Conservation (phyloP, 2,888 invertebrate species). For the Drosophila siamana region DNA sequence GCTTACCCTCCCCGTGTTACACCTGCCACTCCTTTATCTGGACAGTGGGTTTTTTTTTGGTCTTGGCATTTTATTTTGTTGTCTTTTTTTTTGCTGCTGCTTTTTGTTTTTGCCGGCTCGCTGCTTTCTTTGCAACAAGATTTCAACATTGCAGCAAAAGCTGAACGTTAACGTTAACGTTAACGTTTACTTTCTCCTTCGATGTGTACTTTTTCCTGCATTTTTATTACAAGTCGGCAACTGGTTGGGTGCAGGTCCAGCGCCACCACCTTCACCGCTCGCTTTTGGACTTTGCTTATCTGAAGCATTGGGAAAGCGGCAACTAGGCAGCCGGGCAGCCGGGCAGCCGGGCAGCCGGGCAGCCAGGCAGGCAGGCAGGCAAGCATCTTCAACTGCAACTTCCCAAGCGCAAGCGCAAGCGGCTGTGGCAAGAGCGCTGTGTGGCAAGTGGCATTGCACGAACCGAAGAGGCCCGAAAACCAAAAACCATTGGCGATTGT, state of each 20-base stretch:
- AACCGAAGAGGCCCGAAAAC: constrained; percentile 37
- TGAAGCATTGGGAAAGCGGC: constrained; percentile 63
- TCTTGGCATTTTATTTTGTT: constrained; percentile 25
- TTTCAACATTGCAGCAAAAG: constrained; percentile 71
- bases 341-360: constrained; percentile 23
- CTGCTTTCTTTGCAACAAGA: constrained; percentile 79
- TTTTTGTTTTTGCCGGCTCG: constrained; percentile 65
- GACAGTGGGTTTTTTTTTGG: constrained; percentile 25
- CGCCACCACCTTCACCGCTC: constrained; percentile 71
- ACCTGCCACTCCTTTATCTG: constrained; percentile 25
- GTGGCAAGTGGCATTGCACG: constrained; percentile 71
- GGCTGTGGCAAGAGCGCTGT: constrained; percentile 34
- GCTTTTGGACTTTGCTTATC: constrained; percentile 79
- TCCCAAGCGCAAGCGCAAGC: no score
- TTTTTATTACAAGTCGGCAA: constrained; percentile 70
- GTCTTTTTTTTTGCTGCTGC: constrained; percentile 26
- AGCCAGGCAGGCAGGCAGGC: constrained; percentile 31
- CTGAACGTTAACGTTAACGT: constrained; percentile 67
- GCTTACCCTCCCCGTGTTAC: constrained; percentile 14
- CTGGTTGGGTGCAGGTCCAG: constrained; percentile 68
- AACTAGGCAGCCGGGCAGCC: constrained; percentile 10
- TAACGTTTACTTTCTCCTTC: constrained; percentile 80
- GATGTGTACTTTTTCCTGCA: constrained; percentile 79
- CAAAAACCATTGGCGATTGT: constrained; percentile 66
- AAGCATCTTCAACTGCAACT: constrained; percentile 66